Base-by-base conservation (phyloP, 1,140 invertebrate genomes). In the Polyergus mexicanus region DNA sequence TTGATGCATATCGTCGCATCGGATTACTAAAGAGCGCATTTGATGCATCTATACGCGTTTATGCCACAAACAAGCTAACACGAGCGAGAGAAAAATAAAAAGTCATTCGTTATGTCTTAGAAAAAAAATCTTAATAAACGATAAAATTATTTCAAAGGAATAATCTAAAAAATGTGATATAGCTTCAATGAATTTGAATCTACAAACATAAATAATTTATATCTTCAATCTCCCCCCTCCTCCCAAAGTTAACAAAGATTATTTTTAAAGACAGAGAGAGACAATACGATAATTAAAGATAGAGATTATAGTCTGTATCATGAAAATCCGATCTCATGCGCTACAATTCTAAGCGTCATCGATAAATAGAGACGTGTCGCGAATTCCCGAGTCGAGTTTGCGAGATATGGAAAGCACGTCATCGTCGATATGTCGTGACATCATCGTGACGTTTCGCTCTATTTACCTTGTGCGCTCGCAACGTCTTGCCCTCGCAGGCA, bases 401-500 rank as follows among this genome's bases (percentile, higher is more conserved):
- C 19, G 4, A n/a, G 51, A 41, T 38, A 76, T 10, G 28, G 60
- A 54, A 62, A 77, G 41, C 58, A 65, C 65, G 28, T 65, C 44
- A 44, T 54, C 38, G 84, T 51, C 41, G 10, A 3, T 3, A 44
- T 41, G 28, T 60, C 84, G 28, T 28, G 75, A 32, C 35, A 68
- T 76, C 62, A 78, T 63, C 84, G 72, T 11, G 75, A 56, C 44
- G 41, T 44, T 71, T 16, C 51, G 68, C 35, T 88, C 8, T 32
- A 54, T 83, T 96, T 92, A 98, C 97, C 96, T 98, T 98, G 95
- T 99, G 98, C 28, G 98, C 98, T 93, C 98, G 96, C 87, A 98
- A 96, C 68, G 97, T 97, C 92, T 97, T 97, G 84, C 98, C 98
- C 94, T 98, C 98, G 94, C 98, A 98, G 89, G 98, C 98, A 77